A percentile compares a stretch with the other conserved stretches of the same genome.
Conservation (phyloP, 2,113 vertebrate genomes). For the Colaptes auratus region DNA sequence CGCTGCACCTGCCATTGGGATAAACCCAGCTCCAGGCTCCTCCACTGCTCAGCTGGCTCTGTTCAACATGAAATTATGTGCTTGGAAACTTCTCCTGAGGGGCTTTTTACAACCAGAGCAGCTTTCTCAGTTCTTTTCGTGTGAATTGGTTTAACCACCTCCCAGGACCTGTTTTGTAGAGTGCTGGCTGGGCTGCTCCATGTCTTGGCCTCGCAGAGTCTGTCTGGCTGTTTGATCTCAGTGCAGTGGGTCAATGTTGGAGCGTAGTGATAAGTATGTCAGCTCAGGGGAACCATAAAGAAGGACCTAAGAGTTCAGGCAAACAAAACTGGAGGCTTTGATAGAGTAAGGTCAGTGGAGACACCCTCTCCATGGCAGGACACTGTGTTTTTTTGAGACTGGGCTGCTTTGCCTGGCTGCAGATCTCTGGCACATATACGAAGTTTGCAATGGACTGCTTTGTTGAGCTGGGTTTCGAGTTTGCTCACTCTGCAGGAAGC, state of each 20-base stretch:
- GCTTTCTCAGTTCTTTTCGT: background rate
- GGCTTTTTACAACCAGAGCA: background rate
- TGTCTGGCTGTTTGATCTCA: background rate
- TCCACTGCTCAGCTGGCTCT: background rate
- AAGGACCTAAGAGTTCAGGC: background rate
- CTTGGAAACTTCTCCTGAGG: background rate
- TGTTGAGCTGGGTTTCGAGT: background rate
- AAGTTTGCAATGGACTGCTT: background rate
- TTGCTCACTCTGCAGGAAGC: background rate
- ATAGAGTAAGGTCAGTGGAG: slow-evolving; percentile 7
- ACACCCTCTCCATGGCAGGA: slow-evolving; percentile 16
- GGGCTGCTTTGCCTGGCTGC: slow-evolving; percentile 58
- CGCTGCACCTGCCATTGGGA: background rate
- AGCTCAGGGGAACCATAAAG: slow-evolving; percentile 7
- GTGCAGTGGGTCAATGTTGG: background rate
- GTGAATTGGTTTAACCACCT: background rate
- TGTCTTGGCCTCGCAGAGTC: background rate
- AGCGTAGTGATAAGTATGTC: background rate
- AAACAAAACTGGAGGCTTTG: slow-evolving; percentile 46
- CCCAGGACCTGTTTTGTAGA: background rate
- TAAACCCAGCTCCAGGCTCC: background rate
- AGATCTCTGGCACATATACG: slow-evolving; percentile 8
- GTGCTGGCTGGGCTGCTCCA: background rate
- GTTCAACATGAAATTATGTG: accelerated
- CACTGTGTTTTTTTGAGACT: slow-evolving; percentile 8